Evolutionary conservation across 2,797 vertebrate species (phyloP), one percentile per base, ranked within the genome.

Genomic region (Ambastaia sidthimunki): DNA sequence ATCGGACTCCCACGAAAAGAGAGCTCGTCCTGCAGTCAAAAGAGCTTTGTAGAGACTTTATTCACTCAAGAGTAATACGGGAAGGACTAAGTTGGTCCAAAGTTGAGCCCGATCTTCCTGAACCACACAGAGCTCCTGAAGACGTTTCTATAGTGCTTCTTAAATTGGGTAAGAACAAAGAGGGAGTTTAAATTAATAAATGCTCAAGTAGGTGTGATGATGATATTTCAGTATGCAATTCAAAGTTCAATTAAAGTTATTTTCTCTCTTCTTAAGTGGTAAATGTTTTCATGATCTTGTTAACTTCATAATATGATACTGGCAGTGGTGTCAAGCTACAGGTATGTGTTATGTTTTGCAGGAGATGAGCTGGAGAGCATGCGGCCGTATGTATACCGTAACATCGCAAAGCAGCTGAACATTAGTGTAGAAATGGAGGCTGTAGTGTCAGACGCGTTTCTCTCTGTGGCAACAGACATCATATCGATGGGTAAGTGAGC

Each of bases 291-390:
- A 7, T 37, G 34, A 7, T 37, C 34, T 37, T 37, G 34, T 37
- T 37, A 7, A 37, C 34, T 37, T 37, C 6, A 37, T 37, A 37
- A 37, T 37, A 7, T 37, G 34, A 37, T 37, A 34, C 31, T 34
- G 31, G 31, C 31, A 4, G 4, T 34, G 31, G 31, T 34, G 31
- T 34, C 7, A 37, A 7, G 6, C 9, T 37, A 37, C 5, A 37
- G 1, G 34, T 37, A 7, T 37, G 34, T 37, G 23, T 62, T 78
- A 85, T 83, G 87, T 92, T 91, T 74, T 88, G 85, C 63, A 91
- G 98, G 96, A 28, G 97, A 99, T 2, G 97, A 99, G 90, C 91
- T 99, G 93, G 98, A 99, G 87, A 94, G 94, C 87, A 95, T 99
- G 74, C 93, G 95, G 69, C 98, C 98, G 69, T 92, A 93, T 0